These are phyloP conservation scores for Frieseomelitta varia DNA, from an alignment of 1,140 invertebrate genomes.

Conservation along the genomic window DNA sequence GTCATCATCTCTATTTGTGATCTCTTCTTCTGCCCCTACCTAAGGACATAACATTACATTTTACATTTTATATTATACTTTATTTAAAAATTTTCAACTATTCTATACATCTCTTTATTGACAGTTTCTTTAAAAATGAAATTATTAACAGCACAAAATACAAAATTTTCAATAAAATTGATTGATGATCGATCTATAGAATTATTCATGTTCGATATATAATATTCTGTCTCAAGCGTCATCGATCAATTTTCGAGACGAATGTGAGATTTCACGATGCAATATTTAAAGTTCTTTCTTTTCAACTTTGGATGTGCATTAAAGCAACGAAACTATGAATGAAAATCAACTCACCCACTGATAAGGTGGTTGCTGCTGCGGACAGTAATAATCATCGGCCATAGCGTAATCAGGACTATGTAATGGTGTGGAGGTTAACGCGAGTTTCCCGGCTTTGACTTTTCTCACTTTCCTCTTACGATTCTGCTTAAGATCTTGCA, in stretches of 20 bases:
- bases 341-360: conserved; percentile 69
- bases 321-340: not conserved
- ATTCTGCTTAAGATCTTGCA: conserved; percentile 71
- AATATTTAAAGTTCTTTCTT: not conserved
- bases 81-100: not conserved
- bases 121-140: not conserved
- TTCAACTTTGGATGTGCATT: not conserved
- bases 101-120: not conserved
- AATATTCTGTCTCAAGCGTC: not conserved
- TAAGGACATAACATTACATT: conserved; percentile 30
- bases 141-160: not conserved
- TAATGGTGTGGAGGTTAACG: conserved; percentile 68
- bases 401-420: conserved; percentile 69
- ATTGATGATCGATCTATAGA: conserved; percentile 6
- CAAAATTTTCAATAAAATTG: not conserved
- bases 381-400: conserved; percentile 66
- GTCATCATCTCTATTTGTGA: conserved; percentile 69
- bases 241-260: not conserved
- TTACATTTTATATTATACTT: not conserved
- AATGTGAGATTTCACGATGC: not conserved
- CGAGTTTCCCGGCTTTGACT: conserved; percentile 60
- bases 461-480: conserved; percentile 72
- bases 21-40: conserved; percentile 75
- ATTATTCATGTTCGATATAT: not conserved
- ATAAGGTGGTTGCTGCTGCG: conserved; percentile 69